These are phyloP conservation scores for Cylloceria caligata DNA, from an alignment of 2,888 invertebrate genomes.

Conservation along the genomic window DNA sequence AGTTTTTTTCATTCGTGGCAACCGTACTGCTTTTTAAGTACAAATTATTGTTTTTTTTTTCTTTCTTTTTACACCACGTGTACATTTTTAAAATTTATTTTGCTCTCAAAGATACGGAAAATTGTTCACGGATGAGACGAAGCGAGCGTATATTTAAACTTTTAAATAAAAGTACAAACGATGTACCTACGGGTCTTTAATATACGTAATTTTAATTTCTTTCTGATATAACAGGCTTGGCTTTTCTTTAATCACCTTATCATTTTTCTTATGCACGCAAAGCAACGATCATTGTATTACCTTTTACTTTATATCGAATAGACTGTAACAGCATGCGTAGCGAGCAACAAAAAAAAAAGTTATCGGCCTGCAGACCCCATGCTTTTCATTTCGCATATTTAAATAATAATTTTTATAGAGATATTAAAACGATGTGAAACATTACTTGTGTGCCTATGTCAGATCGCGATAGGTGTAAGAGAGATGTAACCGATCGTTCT, in stretches of 20 bases:
- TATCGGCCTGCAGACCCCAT: constrained; percentile 38
- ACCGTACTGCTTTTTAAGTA: constrained; percentile 16
- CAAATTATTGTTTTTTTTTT: constrained; percentile 9
- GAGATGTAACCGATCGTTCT: too few species aligned
- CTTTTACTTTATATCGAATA: constrained; percentile 10
- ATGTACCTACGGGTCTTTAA: constrained; percentile 20
- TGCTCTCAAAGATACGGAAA: background rate
- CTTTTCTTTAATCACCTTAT: constrained; percentile 39
- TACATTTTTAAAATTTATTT: constrained; percentile 20
- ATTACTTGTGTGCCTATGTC: too few species aligned
- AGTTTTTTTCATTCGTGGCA: background rate
- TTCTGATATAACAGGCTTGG: constrained; percentile 31
- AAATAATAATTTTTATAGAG: constrained; percentile 35
- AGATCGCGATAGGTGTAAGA: too few species aligned
- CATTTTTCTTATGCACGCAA: constrained; percentile 47
- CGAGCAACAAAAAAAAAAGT: constrained; percentile 20
- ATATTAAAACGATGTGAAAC: constrained; percentile 19
- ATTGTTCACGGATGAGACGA: background rate
- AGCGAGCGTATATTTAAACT: background rate
- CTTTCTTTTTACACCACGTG: constrained; percentile 31
- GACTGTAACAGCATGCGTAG: constrained; percentile 38
- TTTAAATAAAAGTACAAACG: constrained; percentile 12
- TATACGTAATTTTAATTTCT: constrained; percentile 28
- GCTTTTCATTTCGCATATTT: constrained; percentile 45
- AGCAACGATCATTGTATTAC: constrained; percentile 18